These are phyloP conservation scores for Neuroscelio doddi DNA, from an alignment of 2,888 invertebrate genomes.

Conservation along the genomic window DNA sequence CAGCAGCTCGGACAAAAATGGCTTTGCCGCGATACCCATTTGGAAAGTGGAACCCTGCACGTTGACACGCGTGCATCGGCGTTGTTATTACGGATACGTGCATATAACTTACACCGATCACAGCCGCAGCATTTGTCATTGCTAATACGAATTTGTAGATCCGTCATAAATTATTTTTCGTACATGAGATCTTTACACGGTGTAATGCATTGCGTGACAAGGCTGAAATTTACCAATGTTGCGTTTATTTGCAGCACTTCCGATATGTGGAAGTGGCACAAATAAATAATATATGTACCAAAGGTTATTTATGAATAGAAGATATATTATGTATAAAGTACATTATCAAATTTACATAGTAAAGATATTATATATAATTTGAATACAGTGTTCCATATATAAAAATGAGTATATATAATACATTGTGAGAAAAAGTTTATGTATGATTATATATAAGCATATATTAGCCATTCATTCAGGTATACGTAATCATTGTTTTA, in stretches of 20 bases:
- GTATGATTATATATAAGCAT: too few relatives aligned
- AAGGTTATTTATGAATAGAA: too few relatives aligned
- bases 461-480: too few relatives aligned
- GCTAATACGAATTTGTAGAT: background rate
- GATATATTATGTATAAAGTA: background rate
- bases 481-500: too few relatives aligned
- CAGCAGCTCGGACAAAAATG: slow-evolving; percentile 51
- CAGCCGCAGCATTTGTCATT: background rate
- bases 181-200: too few relatives aligned
- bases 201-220: too few relatives aligned
- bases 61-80: slow-evolving; percentile 25
- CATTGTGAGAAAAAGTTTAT: background rate
- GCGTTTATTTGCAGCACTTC: too few relatives aligned
- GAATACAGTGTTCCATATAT: too few relatives aligned
- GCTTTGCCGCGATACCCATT: slow-evolving; percentile 49
- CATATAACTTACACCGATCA: background rate
- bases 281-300: too few relatives aligned
- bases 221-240: background rate
- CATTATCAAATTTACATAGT: background rate
- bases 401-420: background rate
- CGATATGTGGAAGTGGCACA: too few relatives aligned
- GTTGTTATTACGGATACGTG: background rate
- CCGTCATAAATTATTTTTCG: background rate
- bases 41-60: slow-evolving; percentile 46
- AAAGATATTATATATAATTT: too few relatives aligned